Percentiles rank a stretch among this genome's conserved stretches.
phyloP scores from a whole-genome alignment of 2,888 invertebrate species.

The Amitus sp. region DNA sequence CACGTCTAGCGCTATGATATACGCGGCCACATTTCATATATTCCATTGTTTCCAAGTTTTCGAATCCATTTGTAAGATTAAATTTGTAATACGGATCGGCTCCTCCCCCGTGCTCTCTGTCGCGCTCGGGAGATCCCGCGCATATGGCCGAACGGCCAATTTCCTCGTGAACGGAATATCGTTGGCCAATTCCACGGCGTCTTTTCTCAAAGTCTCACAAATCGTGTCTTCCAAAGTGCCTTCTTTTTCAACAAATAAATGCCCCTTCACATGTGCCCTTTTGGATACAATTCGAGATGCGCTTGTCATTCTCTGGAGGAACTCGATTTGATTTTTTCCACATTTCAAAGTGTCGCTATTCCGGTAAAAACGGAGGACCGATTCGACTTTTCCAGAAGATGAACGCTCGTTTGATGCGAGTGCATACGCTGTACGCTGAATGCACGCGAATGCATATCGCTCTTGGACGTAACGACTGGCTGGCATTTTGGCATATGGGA shows the following conservation, averaged over 20 bases:
- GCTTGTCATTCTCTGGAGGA: too few relatives aligned
- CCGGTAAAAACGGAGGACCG: too few relatives aligned
- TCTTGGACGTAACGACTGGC: constrained; percentile 51
- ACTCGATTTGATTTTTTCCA: too few relatives aligned
- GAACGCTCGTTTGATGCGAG: constrained; percentile 56
- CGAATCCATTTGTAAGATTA: constrained; percentile 79
- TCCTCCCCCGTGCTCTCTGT: constrained; percentile 39
- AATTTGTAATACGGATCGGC: constrained; percentile 70
- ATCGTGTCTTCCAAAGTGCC: constrained; percentile 10
- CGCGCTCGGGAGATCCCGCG: constrained; percentile 53
- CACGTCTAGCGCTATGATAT: constrained; percentile 56
- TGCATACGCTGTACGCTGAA: constrained; percentile 63
- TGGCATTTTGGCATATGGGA: constrained; percentile 53
- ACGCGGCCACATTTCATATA: constrained; percentile 65
- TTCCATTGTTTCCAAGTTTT: constrained; percentile 67
- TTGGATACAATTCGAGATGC: too few relatives aligned
- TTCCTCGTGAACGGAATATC: constrained; percentile 48
- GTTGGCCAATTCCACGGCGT: constrained; percentile 38
- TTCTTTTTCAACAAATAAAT: neutral
- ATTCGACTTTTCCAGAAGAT: neutral
- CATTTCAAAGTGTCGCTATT: too few relatives aligned
- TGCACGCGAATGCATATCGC: constrained; percentile 41
- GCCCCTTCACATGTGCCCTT: too few relatives aligned
- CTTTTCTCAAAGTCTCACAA: constrained; percentile 33
- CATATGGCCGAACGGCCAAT: constrained; percentile 62